Conservation (phyloP, 2,888 invertebrate species). For the Synergus laeviventris region DNA sequence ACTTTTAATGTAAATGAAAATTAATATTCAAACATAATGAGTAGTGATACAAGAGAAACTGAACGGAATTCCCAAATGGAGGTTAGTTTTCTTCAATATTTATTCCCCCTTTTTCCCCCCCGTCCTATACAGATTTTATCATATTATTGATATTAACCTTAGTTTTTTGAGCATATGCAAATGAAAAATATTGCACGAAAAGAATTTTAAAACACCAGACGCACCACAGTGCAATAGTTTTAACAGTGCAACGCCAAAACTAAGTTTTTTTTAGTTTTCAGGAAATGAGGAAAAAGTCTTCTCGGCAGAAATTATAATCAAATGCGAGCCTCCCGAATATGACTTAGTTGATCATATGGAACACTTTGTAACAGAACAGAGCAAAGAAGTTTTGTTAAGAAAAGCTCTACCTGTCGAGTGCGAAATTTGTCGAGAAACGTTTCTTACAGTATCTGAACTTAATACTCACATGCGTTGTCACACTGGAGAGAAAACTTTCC, state of each 20-base stretch:
- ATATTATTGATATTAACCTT: neutral
- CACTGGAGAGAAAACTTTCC: neutral
- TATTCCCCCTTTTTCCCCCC: neutral
- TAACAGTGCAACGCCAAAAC: neutral
- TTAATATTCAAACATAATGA: no score
- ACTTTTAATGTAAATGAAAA: no score
- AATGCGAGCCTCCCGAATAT: neutral
- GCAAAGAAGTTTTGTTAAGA: neutral
- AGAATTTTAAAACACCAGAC: no score
- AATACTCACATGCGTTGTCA: conserved; percentile 1
- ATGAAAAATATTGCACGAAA: no score
- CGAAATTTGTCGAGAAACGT: neutral
- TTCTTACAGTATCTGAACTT: neutral
- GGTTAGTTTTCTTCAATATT: neutral
- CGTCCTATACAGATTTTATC: neutral
- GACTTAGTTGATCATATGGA: neutral
- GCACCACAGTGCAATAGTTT: no score
- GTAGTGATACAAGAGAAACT: no score
- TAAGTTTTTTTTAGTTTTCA: neutral
- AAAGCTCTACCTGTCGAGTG: neutral
- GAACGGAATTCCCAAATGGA: neutral
- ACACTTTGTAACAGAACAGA: neutral
- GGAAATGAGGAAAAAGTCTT: neutral
- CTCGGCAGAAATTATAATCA: neutral
- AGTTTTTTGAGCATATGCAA: neutral